Base-by-base conservation (phyloP, 2,797 vertebrate genomes). In the Enoplosus armatus region DNA sequence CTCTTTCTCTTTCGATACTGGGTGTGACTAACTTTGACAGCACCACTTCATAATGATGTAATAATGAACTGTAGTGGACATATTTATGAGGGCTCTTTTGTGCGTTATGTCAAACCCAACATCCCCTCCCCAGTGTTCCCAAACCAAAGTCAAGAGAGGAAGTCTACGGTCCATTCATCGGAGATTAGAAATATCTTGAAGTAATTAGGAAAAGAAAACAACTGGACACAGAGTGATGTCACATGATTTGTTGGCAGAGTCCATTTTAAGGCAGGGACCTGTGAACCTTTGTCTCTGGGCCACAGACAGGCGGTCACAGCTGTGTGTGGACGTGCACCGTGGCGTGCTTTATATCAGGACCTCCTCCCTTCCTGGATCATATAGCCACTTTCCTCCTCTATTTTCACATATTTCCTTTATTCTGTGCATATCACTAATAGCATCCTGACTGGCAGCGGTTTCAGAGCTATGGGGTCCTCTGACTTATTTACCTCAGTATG, bases 241-340 rank as follows among this genome's bases (percentile, higher is more conserved):
- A 68, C 58, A 83, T 75, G 60, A 92, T 60, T 73, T 85, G 59
- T 89, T 90, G 88, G 87, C 89, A 10, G 31, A 55, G 63, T 84
- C 47, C 81, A 66, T 84, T 85, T 79, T 45, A 63, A 83, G 74
- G 63, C 60, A 16, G 66, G 9, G 76, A 88, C 85, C 76, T 87
- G 67, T 77, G 85, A 86, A 75, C 84, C 55, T 87, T 86, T 85
- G 79, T 84, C 71, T 67, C 45, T 0, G 39, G 70, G 72, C 78
- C 68, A 53, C 64, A 16, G 79, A 53, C 9, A 18, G 62, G 72
- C 60, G 75, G 77, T 86, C 78, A 70, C 87, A 90, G 86, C 87
- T 90, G 87, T 64, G 29, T 31, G 76, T 75, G 72, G 74, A 88
- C 63, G 64, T 84, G 64, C 69, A 53, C 5, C 2, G 6, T 35